A percentile compares a stretch with the other conserved stretches of the same genome.
Evolutionary conservation across 2,888 invertebrate species (phyloP).

Genomic region (Melitaea athalia): DNA sequence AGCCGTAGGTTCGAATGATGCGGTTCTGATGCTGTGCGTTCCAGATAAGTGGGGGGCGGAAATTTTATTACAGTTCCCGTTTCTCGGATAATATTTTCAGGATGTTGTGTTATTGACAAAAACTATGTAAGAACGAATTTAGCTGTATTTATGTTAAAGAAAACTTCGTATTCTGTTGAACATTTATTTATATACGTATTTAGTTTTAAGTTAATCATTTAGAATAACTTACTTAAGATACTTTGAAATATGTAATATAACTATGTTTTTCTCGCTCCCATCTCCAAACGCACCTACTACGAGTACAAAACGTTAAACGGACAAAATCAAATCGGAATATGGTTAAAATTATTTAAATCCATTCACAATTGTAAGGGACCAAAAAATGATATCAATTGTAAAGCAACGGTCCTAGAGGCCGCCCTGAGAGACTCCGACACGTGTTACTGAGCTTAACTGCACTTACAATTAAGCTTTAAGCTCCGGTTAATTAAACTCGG

Average conservation of each 20-base stretch:
- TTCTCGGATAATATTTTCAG: background rate
- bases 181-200: too few relatives aligned
- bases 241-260: background rate
- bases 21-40: slow-evolving; percentile 16
- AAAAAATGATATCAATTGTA: slow-evolving; percentile 61
- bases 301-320: background rate
- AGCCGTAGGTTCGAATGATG: slow-evolving; percentile 43
- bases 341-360: slow-evolving; percentile 14
- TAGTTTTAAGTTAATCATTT: background rate
- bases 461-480: slow-evolving; percentile 80
- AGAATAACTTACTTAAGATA: background rate
- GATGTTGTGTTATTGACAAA: background rate
- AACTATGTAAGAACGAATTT: too few relatives aligned
- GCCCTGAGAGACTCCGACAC: slow-evolving; percentile 71
- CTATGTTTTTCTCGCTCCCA: background rate
- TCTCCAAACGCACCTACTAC: too few relatives aligned
- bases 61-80: background rate
- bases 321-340: background rate
- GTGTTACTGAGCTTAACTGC: slow-evolving; percentile 77
- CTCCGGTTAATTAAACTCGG: slow-evolving; percentile 79
- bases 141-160: too few relatives aligned
- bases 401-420: slow-evolving; percentile 51
- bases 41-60: slow-evolving; percentile 8
- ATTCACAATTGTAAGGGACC: slow-evolving; percentile 22
- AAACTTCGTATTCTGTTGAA: too few relatives aligned